Base-by-base conservation (phyloP, 2,797 vertebrate species). In the Thunnus albacares region DNA sequence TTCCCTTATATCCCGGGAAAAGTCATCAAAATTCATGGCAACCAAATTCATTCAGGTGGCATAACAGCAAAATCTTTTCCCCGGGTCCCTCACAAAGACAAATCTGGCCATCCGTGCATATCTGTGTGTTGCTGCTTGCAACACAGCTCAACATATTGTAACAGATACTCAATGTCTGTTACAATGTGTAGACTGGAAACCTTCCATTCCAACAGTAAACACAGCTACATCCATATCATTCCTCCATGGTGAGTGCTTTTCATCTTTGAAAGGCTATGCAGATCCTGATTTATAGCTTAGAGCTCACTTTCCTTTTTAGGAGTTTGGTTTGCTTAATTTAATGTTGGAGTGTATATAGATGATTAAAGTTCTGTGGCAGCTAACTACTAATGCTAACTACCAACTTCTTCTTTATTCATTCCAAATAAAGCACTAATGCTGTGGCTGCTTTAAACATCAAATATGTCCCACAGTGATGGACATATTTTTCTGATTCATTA, bases 191-290 rank as follows among this genome's bases (percentile, higher is more conserved):
- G 30, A 35, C 2, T 20, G 56, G 9, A 72, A 53, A 73, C 1
- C 10, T 49, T 3, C 9, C 11, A 20, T 30, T 28, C 47, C 15
- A 33, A 49, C 9, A 24, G 24, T 24, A 24, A 24, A 24, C 24
- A 24, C 24, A 30, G 28, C 28, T 30, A 30, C 28, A 5, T 11
- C 49, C 65, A 55, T 20, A 20, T 33, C 1, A 33, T 20, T 28
- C 41, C 22, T 62, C 35, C 18, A 12, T 38, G 24, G 24, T 24
- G n/a, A 69, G 6, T 11, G 30, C 26, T 38, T 52, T 28, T 63
- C 61, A 49, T 43, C 24, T 77, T 38, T 49, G 76, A 71, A 38
- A 62, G 22, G 22, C 60, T 30, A 52, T 58, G 28, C 51, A 58
- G 35, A 56, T 24, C 24, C 24, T 24, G 24, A 24, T 24, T 24